Conservation (phyloP, 2,888 invertebrate species). For the Apoderus coryli region DNA sequence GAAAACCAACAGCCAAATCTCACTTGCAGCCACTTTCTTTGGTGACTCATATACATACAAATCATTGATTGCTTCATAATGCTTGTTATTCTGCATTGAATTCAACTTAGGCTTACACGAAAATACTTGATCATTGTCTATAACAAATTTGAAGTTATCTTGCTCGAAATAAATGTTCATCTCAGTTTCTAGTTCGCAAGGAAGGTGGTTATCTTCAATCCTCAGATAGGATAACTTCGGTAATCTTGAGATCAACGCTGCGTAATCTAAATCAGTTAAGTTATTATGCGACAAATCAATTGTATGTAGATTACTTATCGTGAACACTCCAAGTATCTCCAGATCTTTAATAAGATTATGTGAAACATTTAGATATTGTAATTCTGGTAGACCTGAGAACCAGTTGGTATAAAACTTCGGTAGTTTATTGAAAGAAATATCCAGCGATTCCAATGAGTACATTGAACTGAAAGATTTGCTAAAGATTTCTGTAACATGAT, state of each 20-base stretch:
- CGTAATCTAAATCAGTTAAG: constrained; percentile 27
- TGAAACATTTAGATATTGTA: constrained; percentile 26
- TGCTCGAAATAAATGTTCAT: constrained; percentile 25
- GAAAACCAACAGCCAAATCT: no score
- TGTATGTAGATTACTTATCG: constrained; percentile 26
- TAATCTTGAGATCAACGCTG: constrained; percentile 23
- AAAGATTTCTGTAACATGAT: constrained; percentile 21
- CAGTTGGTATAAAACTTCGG: constrained; percentile 23
- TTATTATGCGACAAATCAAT: constrained; percentile 28
- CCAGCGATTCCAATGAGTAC: constrained; percentile 21
- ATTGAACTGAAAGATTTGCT: constrained; percentile 22
- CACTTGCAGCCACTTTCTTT: no score
- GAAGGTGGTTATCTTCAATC: constrained; percentile 25
- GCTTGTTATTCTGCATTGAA: no score
- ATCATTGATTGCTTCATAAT: no score
- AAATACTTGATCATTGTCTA: constrained; percentile 19
- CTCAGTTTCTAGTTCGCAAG: constrained; percentile 27
- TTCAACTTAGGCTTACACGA: no score
- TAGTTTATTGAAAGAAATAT: constrained; percentile 25
- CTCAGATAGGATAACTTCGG: constrained; percentile 25
- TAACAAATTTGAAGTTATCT: constrained; percentile 25
- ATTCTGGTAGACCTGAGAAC: constrained; percentile 27
- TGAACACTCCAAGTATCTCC: constrained; percentile 25
- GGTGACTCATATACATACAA: no score
- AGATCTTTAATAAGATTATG: constrained; percentile 23